Base-by-base conservation (phyloP, 2,113 vertebrate species). In the Colinus virginianus region DNA sequence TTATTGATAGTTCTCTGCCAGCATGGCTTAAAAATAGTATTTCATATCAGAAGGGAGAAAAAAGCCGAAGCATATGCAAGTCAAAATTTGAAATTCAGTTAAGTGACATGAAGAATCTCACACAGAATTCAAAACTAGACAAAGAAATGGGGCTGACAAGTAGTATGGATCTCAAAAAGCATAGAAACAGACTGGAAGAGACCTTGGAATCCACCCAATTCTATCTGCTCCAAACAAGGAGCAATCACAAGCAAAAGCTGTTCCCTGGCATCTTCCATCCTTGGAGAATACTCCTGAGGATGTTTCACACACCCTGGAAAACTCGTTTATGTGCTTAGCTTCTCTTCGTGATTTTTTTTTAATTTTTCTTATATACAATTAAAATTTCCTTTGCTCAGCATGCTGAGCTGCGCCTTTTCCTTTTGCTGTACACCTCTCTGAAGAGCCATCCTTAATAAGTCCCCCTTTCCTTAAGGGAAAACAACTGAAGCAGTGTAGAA, bases 401-500 rank as follows among this genome's bases (percentile, higher is more conserved):
- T 9, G 3, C 48, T 58, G 14, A 58, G 8, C 2, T 53, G 43
- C 4, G 18, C 85, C 6, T 38, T 63, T 17, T 36, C 14, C 26
- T 79, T 82, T 77, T 32, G 20, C 55, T 21, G 13, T 28, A 26
- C 8, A 3, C 13, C n/a, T 75, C 49, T 63, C 16, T 42, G 34
- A 61, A 64, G 16, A 79, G 20, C 13, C 9, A 77, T 12, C 20
- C 53, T 55, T 48, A 69, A 48, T 9, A 45, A 32, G 20, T 16
- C 61, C 12, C 4, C 4, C 43, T 63, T 81, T 56, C 7, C 51
- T 85, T 61, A 30, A 53, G 23, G 36, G 36, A 85, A 69, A 45
- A 30, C 15, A 61, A 40, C 4, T 11, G 43, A 9, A 49, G 42
- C 34, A 43, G 8, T 0, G 0, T 14, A 38, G 58, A 45, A 71